A percentile compares a stretch with the other conserved stretches of the same genome.
These are phyloP conservation scores for Ormyrus thymus DNA, from an alignment of 2,888 invertebrate species.

Conservation along the genomic window DNA sequence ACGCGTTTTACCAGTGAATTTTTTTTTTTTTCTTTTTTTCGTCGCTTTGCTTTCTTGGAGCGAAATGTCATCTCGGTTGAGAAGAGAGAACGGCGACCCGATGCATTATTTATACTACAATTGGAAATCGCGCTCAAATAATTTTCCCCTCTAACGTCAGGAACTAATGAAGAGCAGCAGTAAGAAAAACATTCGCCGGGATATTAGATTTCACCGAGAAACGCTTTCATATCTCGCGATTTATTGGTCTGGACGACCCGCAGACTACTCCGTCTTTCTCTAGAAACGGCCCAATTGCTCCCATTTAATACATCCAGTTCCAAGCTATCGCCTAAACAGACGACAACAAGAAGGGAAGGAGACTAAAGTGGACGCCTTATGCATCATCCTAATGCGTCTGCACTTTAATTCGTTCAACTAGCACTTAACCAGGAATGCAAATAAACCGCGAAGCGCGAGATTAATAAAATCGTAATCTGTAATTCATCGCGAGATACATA, in stretches of 20 bases:
- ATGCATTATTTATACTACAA: neutral
- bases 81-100: neutral
- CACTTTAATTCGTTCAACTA: neutral
- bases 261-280: neutral
- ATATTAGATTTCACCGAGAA: conserved; percentile 30
- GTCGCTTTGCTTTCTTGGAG: neutral
- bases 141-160: neutral
- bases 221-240: conserved; percentile 37
- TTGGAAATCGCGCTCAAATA: neutral
- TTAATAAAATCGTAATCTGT: no score
- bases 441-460: no score
- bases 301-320: conserved; percentile 24
- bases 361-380: neutral
- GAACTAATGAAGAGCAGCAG: neutral
- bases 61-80: neutral
- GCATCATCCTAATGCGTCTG: conserved; percentile 6
- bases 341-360: neutral
- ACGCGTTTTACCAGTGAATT: no score
- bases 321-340: neutral
- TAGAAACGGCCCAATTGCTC: conserved; percentile 33
- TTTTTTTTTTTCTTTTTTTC: no score
- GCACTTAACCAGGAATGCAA: no score
- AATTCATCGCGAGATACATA: no score
- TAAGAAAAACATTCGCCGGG: neutral
- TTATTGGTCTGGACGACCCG: conserved; percentile 35